Evolutionary conservation across 2,797 vertebrate species (phyloP).

Genomic region (Rhinophrynus dorsalis): DNA sequence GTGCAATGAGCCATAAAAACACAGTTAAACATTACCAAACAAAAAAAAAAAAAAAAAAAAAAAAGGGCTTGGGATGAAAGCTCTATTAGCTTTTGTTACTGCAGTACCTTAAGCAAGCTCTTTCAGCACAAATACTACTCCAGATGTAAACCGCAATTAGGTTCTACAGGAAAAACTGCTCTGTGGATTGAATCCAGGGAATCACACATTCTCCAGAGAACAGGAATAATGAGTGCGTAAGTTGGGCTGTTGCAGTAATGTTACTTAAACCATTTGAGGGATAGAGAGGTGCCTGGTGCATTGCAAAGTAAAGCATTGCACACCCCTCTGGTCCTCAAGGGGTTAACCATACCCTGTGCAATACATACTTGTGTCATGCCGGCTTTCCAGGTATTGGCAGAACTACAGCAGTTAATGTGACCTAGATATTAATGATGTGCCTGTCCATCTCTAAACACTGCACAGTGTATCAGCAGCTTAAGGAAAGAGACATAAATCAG

Average conservation of each 20-base stretch:
- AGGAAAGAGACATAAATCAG: conserved; percentile 19
- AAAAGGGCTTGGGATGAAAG: conserved; percentile 1
- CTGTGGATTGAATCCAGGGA: neutral
- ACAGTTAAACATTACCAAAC: conserved; percentile 57
- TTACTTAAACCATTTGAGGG: too few species aligned
- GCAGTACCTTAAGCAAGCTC: neutral
- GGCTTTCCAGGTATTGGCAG: conserved; percentile 9
- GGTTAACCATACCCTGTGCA: neutral
- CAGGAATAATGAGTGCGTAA: neutral
- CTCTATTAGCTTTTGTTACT: neutral
- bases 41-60: neutral
- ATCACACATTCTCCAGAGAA: neutral
- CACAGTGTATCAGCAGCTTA: neutral
- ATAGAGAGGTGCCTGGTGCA: neutral
- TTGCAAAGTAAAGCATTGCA: too few species aligned
- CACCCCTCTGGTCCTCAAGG: too few species aligned
- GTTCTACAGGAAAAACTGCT: neutral
- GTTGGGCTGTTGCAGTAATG: too few species aligned
- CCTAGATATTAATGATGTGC: conserved; percentile 15
- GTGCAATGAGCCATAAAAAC: conserved; percentile 48
- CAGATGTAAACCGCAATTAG: neutral
- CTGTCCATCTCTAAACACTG: conserved; percentile 22
- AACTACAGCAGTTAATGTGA: conserved; percentile 30
- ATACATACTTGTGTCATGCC: neutral
- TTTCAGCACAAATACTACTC: neutral